Base-by-base conservation (phyloP, 2,888 invertebrate species). In the Ligdia adustata region DNA sequence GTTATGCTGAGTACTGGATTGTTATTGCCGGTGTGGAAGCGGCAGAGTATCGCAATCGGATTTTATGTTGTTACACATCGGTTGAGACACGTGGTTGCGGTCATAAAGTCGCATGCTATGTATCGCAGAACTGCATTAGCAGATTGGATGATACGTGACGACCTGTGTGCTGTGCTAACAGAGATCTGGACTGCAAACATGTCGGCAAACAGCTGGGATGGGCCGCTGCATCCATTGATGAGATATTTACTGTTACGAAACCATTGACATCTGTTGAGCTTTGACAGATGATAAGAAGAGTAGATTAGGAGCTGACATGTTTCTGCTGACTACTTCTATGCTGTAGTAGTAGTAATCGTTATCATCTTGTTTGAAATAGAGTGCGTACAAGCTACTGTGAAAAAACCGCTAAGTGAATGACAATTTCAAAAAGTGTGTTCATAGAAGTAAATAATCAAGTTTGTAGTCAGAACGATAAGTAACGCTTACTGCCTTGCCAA, bases 141-240 rank as follows among this genome's bases (percentile, higher is more conserved):
- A 62, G 71, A 78, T 81, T 73, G 72, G 60, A 48, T 65, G 40
- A 50, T 60, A 65, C 64, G 62, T 66, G 64, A 62, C 37, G 47
- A 38, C 41, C 58, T 15, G 42, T 13, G 12, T 12, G 38, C 32
- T 66, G 61, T 55, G 55, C 55, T 61, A 67, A 72, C 67, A 68
- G 37, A 60, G 59, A 58, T 60, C 56, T 52, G 46, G 11, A 37
- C 41, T 24, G 38, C 54, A 52, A 55, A 47, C 40, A 53, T 29
- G 33, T 53, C 52, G 52, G 32, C 42, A 62, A 59, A 60, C 53
- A 60, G 14, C 46, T 46, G 40, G 16, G 22, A 22, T 33, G 15
- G 14, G 20, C 9, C 13, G 12, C 16, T 37, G 38, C 27, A 18
- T 34, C 26, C 35, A 41, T 32, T 42, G 28, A 49, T 42, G 32